phyloP scores from a whole-genome alignment of 2,888 invertebrate genomes.

The Melanargia galathea region DNA sequence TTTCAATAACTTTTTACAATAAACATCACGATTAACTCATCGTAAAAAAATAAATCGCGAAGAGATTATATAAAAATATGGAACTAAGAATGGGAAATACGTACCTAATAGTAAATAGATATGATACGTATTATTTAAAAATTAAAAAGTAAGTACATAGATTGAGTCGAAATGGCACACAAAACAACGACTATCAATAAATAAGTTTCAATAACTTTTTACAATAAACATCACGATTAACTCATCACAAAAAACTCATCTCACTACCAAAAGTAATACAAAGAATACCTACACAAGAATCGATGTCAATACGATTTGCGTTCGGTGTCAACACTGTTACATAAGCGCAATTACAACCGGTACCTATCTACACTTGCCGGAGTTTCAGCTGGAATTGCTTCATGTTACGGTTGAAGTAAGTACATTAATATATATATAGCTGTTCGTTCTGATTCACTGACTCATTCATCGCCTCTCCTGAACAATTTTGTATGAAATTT shows the following conservation, averaged over 20 bases:
- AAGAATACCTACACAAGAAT: constrained; percentile 19
- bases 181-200: too few species aligned
- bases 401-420: constrained; percentile 10
- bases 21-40: background rate
- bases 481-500: too few species aligned
- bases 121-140: too few species aligned
- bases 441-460: too few species aligned
- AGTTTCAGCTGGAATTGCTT: constrained; percentile 25
- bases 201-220: background rate
- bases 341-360: constrained; percentile 39
- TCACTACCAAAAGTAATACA: background rate
- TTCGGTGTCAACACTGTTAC: constrained; percentile 36
- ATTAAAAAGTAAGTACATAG: too few species aligned
- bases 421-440: background rate
- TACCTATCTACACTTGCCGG: constrained; percentile 21
- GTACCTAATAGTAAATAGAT: too few species aligned
- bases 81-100: too few species aligned
- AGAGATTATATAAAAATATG: too few species aligned
- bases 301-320: constrained; percentile 29
- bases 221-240: background rate
- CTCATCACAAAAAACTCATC: constrained; percentile 1
- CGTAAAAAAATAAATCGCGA: too few species aligned
- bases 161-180: too few species aligned
- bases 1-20: background rate
- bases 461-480: too few species aligned